Conservation (phyloP, 2,113 vertebrate species). For the Phalacrocorax brasilianus region DNA sequence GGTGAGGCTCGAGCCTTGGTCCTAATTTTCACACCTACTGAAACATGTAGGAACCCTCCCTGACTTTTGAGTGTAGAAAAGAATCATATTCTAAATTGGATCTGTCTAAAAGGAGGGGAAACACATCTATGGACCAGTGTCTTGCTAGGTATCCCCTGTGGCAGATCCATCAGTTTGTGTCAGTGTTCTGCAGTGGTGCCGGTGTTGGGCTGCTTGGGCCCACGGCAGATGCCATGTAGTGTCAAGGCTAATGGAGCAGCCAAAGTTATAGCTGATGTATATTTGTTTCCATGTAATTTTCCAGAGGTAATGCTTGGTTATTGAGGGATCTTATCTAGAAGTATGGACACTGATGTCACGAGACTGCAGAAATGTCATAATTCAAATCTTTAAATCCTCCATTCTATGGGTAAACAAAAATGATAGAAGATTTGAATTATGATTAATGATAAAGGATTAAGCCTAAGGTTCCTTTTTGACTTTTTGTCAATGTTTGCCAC, state of each 20-base stretch:
- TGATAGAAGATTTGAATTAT: no score
- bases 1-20: neutral
- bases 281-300: neutral
- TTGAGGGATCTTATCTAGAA: neutral
- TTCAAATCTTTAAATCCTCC: neutral
- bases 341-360: neutral
- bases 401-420: no score
- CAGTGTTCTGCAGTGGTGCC: neutral
- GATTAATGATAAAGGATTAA: neutral
- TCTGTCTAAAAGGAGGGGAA: neutral
- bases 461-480: neutral
- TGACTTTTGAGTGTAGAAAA: neutral
- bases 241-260: neutral
- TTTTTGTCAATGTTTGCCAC: neutral
- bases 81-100: neutral
- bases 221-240: neutral
- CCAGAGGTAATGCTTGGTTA: neutral
- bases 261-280: neutral
- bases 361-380: neutral
- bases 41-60: neutral
- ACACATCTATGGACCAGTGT: rapidly evolving
- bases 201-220: neutral
- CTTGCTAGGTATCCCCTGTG: neutral
- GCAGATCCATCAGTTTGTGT: neutral
- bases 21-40: neutral